Conservation (phyloP, 1,140 invertebrate genomes). For the Ruditapes philippinarum region DNA sequence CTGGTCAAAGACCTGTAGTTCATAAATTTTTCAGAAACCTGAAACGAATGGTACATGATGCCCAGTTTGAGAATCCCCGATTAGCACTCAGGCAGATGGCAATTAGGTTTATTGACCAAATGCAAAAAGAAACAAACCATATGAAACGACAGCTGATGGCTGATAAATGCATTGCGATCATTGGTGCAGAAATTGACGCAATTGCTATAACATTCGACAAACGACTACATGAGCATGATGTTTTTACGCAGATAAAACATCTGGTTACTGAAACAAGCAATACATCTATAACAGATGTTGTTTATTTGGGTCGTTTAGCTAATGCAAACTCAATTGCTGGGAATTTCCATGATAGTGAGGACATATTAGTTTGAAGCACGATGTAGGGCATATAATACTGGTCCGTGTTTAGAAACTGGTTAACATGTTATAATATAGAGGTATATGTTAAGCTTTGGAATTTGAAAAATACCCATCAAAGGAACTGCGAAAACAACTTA, state of each 20-base stretch:
- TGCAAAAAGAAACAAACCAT: background rate
- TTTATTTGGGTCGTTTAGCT: conserved; percentile 15
- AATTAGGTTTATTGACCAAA: background rate
- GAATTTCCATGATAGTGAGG: background rate
- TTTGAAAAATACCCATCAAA: conserved; percentile 29
- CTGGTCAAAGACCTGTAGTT: conserved; percentile 11
- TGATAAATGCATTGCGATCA: conserved; percentile 37
- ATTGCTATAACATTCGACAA: conserved; percentile 39
- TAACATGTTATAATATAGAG: conserved; percentile 39
- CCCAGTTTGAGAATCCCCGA: conserved; percentile 41
- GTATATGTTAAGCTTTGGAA: conserved; percentile 32
- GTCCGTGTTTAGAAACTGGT: conserved; percentile 30
- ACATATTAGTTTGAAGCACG: conserved; percentile 7
- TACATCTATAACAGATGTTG: conserved; percentile 15
- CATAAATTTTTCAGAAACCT: conserved; percentile 28
- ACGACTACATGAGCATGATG: background rate
- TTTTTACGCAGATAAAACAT: conserved; percentile 16
- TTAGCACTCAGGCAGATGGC: background rate
- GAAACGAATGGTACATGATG: conserved; percentile 46
- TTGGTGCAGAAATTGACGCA: conserved; percentile 45
- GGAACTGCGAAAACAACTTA: background rate
- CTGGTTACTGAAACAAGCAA: conserved; percentile 13
- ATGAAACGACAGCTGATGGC: conserved; percentile 9
- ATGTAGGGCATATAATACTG: conserved; percentile 3
- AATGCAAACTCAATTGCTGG: conserved; percentile 24